phyloP scores from a whole-genome alignment of 2,797 vertebrate species.

The Chromobotia macracanthus region DNA sequence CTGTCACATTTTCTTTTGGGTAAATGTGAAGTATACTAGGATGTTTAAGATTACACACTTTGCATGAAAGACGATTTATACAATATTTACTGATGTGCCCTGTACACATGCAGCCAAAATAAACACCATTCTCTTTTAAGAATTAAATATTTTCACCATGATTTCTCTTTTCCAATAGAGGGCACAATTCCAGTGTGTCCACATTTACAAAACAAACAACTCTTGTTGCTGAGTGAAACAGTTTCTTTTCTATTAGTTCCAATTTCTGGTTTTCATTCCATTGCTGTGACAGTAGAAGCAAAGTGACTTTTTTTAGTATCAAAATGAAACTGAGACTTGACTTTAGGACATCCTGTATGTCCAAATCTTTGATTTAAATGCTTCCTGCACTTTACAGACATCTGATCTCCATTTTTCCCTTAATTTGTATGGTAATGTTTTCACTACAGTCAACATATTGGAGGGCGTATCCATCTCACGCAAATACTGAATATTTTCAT shows the following conservation, averaged over 20 bases:
- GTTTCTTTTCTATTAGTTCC: too few species aligned
- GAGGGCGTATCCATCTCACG: background rate
- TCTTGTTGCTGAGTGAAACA: slow-evolving; percentile 38
- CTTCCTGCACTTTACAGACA: background rate
- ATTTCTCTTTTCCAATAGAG: slow-evolving; percentile 57
- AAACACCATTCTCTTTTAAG: slow-evolving; percentile 42
- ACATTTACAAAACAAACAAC: slow-evolving; percentile 45
- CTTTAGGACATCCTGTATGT: too few species aligned
- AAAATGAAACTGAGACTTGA: background rate
- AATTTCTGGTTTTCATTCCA: too few species aligned
- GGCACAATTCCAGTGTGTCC: slow-evolving; percentile 43
- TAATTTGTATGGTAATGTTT: slow-evolving; percentile 1
- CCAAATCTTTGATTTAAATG: too few species aligned
- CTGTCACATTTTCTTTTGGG: background rate
- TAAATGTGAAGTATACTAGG: slow-evolving; percentile 2
- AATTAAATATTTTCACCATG: slow-evolving; percentile 59
- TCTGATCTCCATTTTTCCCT: background rate
- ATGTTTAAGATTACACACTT: background rate
- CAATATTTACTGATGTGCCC: slow-evolving; percentile 18
- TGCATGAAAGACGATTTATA: too few species aligned
- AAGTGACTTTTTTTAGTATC: background rate
- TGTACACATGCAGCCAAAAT: slow-evolving; percentile 56
- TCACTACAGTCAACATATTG: slow-evolving; percentile 3
- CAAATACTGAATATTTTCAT: slow-evolving; percentile 3
- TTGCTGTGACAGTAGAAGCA: background rate